Evolutionary conservation across 2,113 vertebrate species (phyloP).

Genomic region (Megaceryle torquata): DNA sequence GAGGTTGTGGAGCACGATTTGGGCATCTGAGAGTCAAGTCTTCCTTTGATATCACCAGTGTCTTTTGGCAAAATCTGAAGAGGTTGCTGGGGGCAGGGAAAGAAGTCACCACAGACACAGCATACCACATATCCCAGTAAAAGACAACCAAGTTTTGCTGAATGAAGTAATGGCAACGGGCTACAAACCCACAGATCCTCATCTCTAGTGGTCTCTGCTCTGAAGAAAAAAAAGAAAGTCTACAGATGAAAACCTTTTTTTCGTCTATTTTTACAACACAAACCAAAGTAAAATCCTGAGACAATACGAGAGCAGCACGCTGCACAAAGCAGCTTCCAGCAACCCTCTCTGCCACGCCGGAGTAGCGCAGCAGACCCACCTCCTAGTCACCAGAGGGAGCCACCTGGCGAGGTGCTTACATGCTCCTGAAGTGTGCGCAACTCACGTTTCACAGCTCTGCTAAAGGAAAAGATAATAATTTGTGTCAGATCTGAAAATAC

Average conservation of each 20-base stretch:
- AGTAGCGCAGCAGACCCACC: no score
- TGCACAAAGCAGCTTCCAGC: not conserved
- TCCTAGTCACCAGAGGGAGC: not conserved
- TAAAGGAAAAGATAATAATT: not conserved
- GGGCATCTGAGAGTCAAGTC: not conserved
- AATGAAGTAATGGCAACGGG: not conserved
- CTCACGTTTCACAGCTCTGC: not conserved
- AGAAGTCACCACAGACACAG: not conserved
- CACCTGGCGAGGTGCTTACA: no score
- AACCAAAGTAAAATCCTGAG: not conserved
- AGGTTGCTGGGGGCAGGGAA: not conserved
- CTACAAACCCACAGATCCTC: not conserved
- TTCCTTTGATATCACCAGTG: not conserved
- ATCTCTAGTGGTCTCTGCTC: not conserved
- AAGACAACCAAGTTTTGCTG: not conserved
- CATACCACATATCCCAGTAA: fast-evolving
- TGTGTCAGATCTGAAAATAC: not conserved
- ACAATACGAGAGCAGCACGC: not conserved
- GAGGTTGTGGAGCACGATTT: slow-evolving; percentile 57
- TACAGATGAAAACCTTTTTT: not conserved
- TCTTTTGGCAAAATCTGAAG: not conserved
- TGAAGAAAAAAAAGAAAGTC: not conserved
- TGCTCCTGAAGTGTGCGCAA: not conserved
- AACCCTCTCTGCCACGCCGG: fast-evolving
- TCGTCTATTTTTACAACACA: not conserved